A percentile compares a stretch with the other conserved stretches of the same genome.
Evolutionary conservation across 1,140 invertebrate species (phyloP).

Genomic region (Lordiphosa clarofinis): DNA sequence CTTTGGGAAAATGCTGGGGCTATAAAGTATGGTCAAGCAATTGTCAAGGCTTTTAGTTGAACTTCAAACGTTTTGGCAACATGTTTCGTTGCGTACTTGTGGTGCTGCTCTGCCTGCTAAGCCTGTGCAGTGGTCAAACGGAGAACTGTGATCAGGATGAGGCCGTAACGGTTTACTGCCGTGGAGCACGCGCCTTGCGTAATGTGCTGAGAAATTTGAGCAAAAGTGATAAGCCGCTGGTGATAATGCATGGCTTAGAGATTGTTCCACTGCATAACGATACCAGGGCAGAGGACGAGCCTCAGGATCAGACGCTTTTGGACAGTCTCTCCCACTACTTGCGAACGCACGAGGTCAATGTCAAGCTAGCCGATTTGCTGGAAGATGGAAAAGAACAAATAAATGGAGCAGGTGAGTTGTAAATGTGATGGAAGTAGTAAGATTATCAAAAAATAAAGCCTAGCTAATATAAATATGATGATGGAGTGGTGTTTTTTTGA

Average conservation of each 20-base stretch:
- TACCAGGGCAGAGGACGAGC: constrained; percentile 6
- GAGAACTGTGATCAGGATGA: constrained; percentile 48
- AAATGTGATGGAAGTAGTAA: no score
- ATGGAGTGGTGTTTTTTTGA: no score
- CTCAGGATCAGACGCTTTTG: constrained; percentile 57
- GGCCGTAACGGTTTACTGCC: constrained; percentile 52
- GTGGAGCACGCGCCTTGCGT: constrained; percentile 59
- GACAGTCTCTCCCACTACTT: constrained; percentile 84
- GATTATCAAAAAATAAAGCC: no score
- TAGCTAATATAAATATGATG: no score
- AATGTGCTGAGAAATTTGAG: constrained; percentile 66
- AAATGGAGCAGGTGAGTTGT: constrained; percentile 26
- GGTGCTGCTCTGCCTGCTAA: constrained; percentile 40
- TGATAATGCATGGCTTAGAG: constrained; percentile 68
- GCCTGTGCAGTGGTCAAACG: constrained; percentile 38
- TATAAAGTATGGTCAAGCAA: constrained; percentile 66
- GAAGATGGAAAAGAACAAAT: constrained; percentile 36
- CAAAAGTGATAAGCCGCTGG: constrained; percentile 60
- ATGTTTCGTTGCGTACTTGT: constrained; percentile 37
- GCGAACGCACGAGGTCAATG: constrained; percentile 85
- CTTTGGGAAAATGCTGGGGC: constrained; percentile 30
- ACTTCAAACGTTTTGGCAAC: constrained; percentile 45
- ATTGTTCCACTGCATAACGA: constrained; percentile 60
- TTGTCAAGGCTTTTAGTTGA: constrained; percentile 76
- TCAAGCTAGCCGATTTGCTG: constrained; percentile 84